Base-by-base conservation (phyloP, 1,140 invertebrate genomes). In the Saccostrea cuccullata region DNA sequence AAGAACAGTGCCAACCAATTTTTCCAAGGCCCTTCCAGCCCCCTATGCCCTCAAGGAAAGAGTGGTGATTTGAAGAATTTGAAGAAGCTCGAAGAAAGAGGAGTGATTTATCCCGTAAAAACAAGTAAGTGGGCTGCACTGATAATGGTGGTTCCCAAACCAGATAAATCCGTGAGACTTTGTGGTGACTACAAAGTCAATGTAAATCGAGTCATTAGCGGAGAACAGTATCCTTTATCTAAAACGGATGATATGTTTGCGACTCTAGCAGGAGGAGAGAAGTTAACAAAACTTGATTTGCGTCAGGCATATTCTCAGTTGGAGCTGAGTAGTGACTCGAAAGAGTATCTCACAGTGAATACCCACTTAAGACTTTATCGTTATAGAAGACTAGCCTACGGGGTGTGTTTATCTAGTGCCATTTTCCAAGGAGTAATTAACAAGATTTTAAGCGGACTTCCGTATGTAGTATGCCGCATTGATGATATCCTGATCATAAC, bases 361-460 rank as follows among this genome's bases (percentile, higher is more conserved):
- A 95, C 95, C 23, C 94, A 94, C 92, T 93, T 47, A 82, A 95
- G 96, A 6, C 86, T 96, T 15, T 96, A 93, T 89, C 90, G 91
- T 15, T 94, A 95, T 82, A 20, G 84, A 82, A 77, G 88, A 11
- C 60, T 90, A 15, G 17, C 84, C 3, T 90, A 84, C 86, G 88
- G 87, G n/a, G 82, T 77, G 17, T 17, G 26, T 23, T 86, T 86
- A 60, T 67, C 73, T 40, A 86, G 82, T 17, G 86, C 55, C 12
- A 88, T 88, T 26, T 90, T 88, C 55, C 89, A 86, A 73, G 8
- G 8, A 0, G 36, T 88, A 20, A 89, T 86, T 83, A 86, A 88
- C n/a, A n/a, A n/a, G n/a, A n/a, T n/a, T n/a, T n/a, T n/a, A n/a
- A n/a, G n/a, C n/a, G n/a, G n/a, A n/a, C n/a, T n/a, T n/a, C n/a